Evolutionary conservation across 2,888 invertebrate species (phyloP).

Genomic region (Elgonia sp.): DNA sequence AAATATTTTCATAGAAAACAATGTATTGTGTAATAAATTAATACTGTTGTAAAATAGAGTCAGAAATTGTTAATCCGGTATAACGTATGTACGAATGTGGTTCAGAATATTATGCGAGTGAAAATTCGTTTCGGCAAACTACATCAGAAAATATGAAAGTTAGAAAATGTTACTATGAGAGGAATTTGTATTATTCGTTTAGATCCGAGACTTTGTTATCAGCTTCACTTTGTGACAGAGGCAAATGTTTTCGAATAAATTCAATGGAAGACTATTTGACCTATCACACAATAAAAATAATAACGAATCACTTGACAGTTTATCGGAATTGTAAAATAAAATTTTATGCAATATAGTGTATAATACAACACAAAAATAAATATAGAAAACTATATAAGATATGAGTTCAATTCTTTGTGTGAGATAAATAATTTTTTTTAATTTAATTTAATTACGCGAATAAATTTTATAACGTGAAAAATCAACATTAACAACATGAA

Average conservation of each 20-base stretch:
- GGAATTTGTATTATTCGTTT: not conserved
- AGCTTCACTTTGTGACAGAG: slow-evolving; percentile 13
- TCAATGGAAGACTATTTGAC: slow-evolving; percentile 28
- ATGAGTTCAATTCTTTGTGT: too few species aligned
- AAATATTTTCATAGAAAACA: slow-evolving; percentile 36
- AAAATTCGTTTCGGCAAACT: not conserved
- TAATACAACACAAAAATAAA: too few species aligned
- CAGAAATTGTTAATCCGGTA: not conserved
- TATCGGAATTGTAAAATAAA: slow-evolving; percentile 14
- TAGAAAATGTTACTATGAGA: not conserved
- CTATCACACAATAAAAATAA: slow-evolving; percentile 32
- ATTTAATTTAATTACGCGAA: too few species aligned
- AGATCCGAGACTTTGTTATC: slow-evolving; percentile 30
- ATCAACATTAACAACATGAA: too few species aligned
- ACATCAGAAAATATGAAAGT: not conserved
- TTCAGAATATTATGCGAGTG: not conserved
- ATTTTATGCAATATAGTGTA: too few species aligned
- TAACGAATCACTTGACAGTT: slow-evolving; percentile 29
- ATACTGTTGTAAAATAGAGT: not conserved
- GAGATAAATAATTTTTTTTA: too few species aligned
- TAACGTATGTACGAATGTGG: not conserved
- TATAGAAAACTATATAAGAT: too few species aligned
- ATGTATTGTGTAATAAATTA: too few species aligned
- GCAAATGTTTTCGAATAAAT: slow-evolving; percentile 29
- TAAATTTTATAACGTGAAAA: too few species aligned